Evolutionary conservation across 2,888 invertebrate species (phyloP).

Genomic region (Nephrotoma guestfalica): DNA sequence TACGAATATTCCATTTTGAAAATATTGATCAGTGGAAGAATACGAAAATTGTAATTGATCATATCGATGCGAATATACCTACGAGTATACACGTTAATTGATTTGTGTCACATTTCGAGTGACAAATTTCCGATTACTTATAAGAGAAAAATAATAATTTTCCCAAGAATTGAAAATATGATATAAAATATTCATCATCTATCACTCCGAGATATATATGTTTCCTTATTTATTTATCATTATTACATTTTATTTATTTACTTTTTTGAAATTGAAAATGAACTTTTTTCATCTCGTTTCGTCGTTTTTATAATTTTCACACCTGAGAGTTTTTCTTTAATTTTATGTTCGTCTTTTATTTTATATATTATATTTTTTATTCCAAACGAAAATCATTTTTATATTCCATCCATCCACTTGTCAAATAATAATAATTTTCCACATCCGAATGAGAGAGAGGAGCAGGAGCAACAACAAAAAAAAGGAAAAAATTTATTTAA

Average conservation of each 20-base stretch:
- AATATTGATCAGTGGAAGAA: neutral
- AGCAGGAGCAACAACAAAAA: neutral
- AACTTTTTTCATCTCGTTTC: neutral
- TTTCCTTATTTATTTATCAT: neutral
- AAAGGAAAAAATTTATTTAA: neutral
- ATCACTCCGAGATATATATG: neutral
- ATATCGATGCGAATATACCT: neutral
- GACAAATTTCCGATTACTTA: neutral
- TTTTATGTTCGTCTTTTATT: neutral
- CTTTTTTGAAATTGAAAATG: neutral
- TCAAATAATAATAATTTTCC: neutral
- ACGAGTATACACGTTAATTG: neutral
- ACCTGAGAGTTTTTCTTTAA: neutral
- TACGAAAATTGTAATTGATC: neutral
- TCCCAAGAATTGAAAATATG: neutral
- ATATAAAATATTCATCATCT: neutral
- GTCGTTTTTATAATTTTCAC: neutral
- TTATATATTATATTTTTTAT: neutral
- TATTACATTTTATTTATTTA: neutral
- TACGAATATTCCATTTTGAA: neutral
- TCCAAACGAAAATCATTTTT: neutral
- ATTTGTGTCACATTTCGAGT: neutral
- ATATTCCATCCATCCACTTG: neutral
- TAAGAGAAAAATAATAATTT: neutral
- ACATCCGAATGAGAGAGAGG: neutral